Evolutionary conservation across 1,140 invertebrate genomes (phyloP).

Genomic region (Drosophila burlai): DNA sequence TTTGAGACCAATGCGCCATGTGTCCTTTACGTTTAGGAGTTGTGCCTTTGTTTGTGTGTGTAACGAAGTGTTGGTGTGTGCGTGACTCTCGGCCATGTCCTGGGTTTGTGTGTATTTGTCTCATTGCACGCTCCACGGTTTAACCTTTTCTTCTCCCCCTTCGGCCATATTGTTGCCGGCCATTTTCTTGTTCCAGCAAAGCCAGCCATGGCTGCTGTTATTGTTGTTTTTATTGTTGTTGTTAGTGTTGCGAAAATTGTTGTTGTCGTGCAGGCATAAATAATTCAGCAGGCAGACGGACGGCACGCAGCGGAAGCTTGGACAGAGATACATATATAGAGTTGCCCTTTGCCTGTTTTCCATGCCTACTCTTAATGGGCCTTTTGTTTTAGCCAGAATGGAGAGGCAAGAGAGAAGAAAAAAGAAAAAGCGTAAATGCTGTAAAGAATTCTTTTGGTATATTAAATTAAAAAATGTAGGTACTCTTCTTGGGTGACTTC

Average conservation of each 20-base stretch:
- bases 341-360: constrained; percentile 21
- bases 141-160: constrained; percentile 64
- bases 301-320: constrained; percentile 16
- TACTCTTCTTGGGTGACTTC: no score
- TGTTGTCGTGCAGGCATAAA: constrained; percentile 68
- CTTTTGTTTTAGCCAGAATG: constrained; percentile 28
- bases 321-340: constrained; percentile 21
- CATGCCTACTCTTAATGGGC: constrained; percentile 25
- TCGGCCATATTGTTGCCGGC: constrained; percentile 65
- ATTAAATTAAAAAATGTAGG: neutral
- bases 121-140: constrained; percentile 54
- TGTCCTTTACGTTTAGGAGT: constrained; percentile 62
- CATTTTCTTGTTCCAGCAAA: constrained; percentile 36
- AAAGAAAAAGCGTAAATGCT: neutral
- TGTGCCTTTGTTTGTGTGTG: constrained; percentile 28
- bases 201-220: constrained; percentile 9
- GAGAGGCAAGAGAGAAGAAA: neutral
- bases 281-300: constrained; percentile 48
- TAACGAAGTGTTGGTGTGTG: constrained; percentile 41
- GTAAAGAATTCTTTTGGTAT: constrained; percentile 1
- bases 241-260: constrained; percentile 44
- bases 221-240: constrained; percentile 15
- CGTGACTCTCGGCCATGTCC: constrained; percentile 26
- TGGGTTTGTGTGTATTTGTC: constrained; percentile 40
- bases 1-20: constrained; percentile 73